A percentile compares a stretch with the other conserved stretches of the same genome.
These are phyloP conservation scores for Bungarus multicinctus DNA, from an alignment of 2,113 vertebrate genomes.

Conservation along the genomic window DNA sequence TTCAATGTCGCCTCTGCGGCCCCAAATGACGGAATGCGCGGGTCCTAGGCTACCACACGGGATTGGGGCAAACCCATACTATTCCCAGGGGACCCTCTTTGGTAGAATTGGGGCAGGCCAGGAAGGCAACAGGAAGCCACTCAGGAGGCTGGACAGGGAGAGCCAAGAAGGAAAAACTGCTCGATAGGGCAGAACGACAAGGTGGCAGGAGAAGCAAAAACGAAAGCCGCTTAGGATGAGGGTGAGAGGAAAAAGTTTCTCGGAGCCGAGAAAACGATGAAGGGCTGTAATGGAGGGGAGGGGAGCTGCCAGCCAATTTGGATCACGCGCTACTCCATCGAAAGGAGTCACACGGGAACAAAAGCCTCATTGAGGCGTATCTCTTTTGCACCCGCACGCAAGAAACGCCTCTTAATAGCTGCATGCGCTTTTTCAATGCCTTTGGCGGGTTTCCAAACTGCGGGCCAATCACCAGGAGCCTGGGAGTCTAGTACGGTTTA, in stretches of 20 bases:
- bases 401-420: background rate
- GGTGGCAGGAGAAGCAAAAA: background rate
- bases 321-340: too few species aligned
- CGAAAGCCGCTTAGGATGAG: accelerated
- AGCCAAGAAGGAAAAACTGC: background rate
- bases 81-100: background rate
- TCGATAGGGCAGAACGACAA: accelerated
- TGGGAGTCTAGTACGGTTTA: too few species aligned
- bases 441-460: too few species aligned
- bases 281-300: background rate
- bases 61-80: background rate
- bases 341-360: background rate
- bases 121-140: background rate
- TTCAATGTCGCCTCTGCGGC: accelerated
- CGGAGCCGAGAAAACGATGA: background rate
- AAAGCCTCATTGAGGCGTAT: background rate
- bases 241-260: background rate
- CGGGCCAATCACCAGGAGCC: too few species aligned
- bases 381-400: background rate
- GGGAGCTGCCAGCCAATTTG: background rate
- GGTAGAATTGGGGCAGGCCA: background rate
- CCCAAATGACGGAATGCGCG: too few species aligned
- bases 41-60: background rate
- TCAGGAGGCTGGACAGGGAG: background rate
- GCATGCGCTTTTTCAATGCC: background rate